phyloP scores from a whole-genome alignment of 2,888 invertebrate species.

The Aproaerema taeniolella region DNA sequence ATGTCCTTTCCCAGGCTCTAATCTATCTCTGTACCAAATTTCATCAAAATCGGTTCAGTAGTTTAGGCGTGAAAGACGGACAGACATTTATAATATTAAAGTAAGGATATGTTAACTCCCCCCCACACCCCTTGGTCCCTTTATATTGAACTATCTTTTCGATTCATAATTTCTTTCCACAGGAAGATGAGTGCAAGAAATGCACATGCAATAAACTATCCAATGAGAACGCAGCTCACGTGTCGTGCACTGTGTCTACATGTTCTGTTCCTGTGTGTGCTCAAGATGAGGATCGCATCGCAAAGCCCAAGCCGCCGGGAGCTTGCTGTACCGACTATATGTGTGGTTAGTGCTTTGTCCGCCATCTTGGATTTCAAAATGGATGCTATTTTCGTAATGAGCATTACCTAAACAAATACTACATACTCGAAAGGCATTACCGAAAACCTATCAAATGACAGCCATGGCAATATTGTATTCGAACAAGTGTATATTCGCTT shows the following conservation, averaged over 20 bases:
- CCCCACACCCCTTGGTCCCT: neutral
- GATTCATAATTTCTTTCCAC: slow-evolving; percentile 29
- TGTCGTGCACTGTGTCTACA: slow-evolving; percentile 81
- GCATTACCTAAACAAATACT: too few species aligned
- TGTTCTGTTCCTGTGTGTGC: slow-evolving; percentile 79
- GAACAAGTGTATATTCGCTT: too few species aligned
- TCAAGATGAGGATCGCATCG: slow-evolving; percentile 67
- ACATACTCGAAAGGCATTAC: too few species aligned
- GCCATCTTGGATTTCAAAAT: too few species aligned
- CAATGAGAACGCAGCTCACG: slow-evolving; percentile 45
- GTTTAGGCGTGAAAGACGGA: neutral
- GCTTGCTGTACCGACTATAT: slow-evolving; percentile 84
- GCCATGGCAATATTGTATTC: too few species aligned
- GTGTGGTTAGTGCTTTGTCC: slow-evolving; percentile 79
- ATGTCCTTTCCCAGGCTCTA: too few species aligned
- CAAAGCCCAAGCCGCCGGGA: slow-evolving; percentile 68
- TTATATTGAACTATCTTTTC: too few species aligned
- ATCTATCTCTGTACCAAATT: too few species aligned
- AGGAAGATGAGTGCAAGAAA: slow-evolving; percentile 85
- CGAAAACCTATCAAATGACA: too few species aligned
- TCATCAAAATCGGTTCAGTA: neutral
- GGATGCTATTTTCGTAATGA: too few species aligned
- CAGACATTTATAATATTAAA: too few species aligned
- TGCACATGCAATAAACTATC: slow-evolving; percentile 80
- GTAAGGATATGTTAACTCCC: too few species aligned